Evolutionary conservation across 2,797 vertebrate species (phyloP).

Genomic region (Labroides dimidiatus): DNA sequence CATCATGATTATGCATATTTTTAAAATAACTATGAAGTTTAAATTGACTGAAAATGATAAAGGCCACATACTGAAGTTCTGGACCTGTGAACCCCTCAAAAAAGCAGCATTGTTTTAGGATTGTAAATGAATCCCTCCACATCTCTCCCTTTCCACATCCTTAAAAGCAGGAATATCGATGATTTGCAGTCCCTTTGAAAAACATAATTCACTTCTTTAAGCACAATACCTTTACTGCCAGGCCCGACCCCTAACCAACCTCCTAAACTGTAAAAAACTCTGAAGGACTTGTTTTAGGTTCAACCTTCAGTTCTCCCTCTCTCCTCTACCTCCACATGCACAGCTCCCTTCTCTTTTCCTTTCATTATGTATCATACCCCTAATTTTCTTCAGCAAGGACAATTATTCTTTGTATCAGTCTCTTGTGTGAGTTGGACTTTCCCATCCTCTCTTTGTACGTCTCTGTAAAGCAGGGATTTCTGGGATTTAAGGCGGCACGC

Average conservation of each 20-base stretch:
- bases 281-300: constrained; percentile 26
- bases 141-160: background rate
- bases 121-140: too few species aligned
- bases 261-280: constrained; percentile 28
- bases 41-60: constrained; percentile 16
- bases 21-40: too few species aligned
- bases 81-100: constrained; percentile 22
- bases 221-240: constrained; percentile 20
- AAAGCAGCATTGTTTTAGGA: too few species aligned
- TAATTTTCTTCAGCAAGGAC: constrained; percentile 89
- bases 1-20: constrained; percentile 10
- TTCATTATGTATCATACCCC: constrained; percentile 35
- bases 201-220: constrained; percentile 10
- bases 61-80: constrained; percentile 59
- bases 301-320: constrained; percentile 26
- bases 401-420: constrained; percentile 84
- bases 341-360: constrained; percentile 34
- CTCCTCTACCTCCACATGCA: constrained; percentile 39
- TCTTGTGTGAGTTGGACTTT: constrained; percentile 86
- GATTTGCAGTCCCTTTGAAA: background rate
- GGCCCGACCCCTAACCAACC: constrained; percentile 8
- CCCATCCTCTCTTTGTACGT: constrained; percentile 89
- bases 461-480: constrained; percentile 92
- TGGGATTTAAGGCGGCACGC: constrained; percentile 95
- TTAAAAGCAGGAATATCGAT: constrained; percentile 12